Evolutionary conservation across 2,797 vertebrate genomes (phyloP).

Genomic region (Anniella stebbinsi): DNA sequence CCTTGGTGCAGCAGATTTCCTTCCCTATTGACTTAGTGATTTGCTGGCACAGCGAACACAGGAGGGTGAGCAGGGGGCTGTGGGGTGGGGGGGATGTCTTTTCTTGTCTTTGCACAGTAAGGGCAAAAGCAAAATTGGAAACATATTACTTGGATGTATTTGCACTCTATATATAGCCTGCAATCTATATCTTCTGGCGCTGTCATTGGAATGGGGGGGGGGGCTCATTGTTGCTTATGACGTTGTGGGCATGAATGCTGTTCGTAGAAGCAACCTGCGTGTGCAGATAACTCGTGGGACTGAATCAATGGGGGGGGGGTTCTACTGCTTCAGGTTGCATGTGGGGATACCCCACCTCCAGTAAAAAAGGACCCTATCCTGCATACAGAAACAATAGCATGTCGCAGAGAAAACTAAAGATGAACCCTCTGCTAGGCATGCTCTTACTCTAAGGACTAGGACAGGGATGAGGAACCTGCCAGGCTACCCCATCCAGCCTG

Average conservation of each 20-base stretch:
- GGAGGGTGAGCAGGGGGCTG: neutral
- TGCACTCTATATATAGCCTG: slow-evolving; percentile 60
- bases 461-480: too few relatives aligned
- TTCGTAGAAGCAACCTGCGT: slow-evolving; percentile 24
- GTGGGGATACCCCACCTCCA: neutral
- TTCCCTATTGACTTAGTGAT: neutral
- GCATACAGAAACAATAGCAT: neutral
- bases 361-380: neutral
- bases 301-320: neutral
- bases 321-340: neutral
- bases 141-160: slow-evolving; percentile 19
- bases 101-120: slow-evolving; percentile 37
- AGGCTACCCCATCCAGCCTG: too few relatives aligned
- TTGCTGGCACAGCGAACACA: too few relatives aligned
- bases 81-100: neutral
- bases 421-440: neutral
- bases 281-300: neutral
- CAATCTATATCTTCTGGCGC: slow-evolving; percentile 56
- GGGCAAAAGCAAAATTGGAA: slow-evolving; percentile 37
- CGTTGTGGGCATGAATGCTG: neutral
- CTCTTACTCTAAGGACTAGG: neutral
- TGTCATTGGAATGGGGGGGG: slow-evolving; percentile 32
- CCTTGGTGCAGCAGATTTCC: neutral
- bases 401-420: neutral
- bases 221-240: slow-evolving; percentile 57